These are phyloP conservation scores for Urosaurus nigricauda DNA, from an alignment of 2,797 vertebrate genomes.

Conservation along the genomic window DNA sequence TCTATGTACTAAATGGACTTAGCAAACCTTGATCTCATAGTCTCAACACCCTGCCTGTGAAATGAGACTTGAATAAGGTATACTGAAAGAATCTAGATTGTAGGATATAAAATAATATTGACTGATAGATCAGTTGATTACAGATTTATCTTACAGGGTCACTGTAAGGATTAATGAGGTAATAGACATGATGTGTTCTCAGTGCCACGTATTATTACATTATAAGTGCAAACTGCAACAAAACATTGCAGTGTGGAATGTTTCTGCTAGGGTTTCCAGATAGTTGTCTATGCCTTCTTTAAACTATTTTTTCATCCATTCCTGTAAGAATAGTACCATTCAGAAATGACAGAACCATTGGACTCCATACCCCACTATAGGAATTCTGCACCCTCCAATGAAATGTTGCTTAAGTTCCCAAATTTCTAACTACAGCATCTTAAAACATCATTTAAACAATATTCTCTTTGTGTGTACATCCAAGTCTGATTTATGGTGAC, in stretches of 20 bases:
- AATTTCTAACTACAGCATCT: no score
- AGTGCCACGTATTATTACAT: not conserved
- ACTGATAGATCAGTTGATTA: not conserved
- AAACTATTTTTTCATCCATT: not conserved
- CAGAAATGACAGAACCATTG: no score
- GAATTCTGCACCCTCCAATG: no score
- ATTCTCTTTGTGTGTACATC: no score
- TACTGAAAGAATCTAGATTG: not conserved
- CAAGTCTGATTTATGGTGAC: no score
- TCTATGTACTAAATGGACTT: not conserved
- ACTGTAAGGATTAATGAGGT: not conserved
- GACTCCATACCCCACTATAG: no score
- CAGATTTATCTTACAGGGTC: not conserved
- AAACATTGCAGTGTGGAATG: not conserved
- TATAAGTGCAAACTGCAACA: not conserved
- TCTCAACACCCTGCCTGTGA: not conserved
- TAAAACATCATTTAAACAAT: not conserved
- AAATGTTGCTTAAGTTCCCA: no score
- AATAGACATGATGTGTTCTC: no score
- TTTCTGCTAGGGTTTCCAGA: not conserved
- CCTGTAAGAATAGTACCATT: no score
- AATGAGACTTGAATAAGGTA: not conserved
- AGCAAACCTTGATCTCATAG: not conserved
- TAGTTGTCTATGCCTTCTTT: not conserved
- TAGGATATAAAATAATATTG: not conserved